Conservation (phyloP, 2,797 vertebrate species). For the Trachurus trachurus region DNA sequence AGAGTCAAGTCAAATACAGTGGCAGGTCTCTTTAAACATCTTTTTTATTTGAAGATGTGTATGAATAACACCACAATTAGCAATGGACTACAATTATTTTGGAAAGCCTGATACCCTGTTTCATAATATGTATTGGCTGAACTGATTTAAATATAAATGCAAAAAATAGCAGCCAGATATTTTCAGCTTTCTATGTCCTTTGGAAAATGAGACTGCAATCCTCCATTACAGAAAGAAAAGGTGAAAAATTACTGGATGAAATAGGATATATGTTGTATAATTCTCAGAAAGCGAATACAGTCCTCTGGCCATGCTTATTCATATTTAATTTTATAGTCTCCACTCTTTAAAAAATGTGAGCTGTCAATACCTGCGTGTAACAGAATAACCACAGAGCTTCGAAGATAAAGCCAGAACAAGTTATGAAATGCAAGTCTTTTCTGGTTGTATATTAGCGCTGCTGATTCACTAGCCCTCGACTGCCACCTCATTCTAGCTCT, state of each 20-base stretch:
- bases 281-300: neutral
- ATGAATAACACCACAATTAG: neutral
- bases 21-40: neutral
- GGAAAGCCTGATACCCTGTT: neutral
- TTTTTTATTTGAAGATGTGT: neutral
- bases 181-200: too few relatives aligned
- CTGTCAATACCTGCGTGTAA: neutral
- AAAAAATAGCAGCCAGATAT: neutral
- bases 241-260: neutral
- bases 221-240: neutral
- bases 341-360: neutral
- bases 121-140: neutral
- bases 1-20: neutral
- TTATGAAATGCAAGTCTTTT: slow-evolving; percentile 23
- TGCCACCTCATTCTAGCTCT: slow-evolving; percentile 54
- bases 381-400: slow-evolving; percentile 2
- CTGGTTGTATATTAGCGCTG: slow-evolving; percentile 52
- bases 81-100: neutral
- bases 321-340: neutral
- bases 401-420: slow-evolving; percentile 8
- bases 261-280: neutral
- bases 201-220: too few relatives aligned
- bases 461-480: slow-evolving; percentile 55
- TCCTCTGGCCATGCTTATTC: neutral
- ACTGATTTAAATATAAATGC: neutral